Evolutionary conservation across 2,888 invertebrate species (phyloP).

Genomic region (Lutraria lutraria): DNA sequence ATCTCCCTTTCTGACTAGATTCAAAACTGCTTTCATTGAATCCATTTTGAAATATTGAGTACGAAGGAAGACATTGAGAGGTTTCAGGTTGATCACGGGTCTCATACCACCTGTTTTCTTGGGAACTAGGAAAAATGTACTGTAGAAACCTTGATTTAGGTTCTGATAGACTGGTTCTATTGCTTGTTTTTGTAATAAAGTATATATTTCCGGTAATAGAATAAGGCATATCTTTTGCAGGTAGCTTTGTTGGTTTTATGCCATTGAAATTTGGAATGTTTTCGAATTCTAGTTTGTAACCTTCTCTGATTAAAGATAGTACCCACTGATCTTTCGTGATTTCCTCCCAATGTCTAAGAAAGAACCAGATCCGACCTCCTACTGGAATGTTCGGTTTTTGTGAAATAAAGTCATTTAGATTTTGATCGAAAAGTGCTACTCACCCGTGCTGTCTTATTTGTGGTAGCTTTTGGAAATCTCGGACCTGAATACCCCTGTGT

Average conservation of each 20-base stretch:
- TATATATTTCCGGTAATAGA: conserved; percentile 29
- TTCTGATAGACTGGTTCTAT: too few species aligned
- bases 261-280: conserved; percentile 46
- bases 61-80: conserved; percentile 60
- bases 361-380: conserved; percentile 55
- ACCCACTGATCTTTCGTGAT: conserved; percentile 64
- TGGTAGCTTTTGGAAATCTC: not conserved
- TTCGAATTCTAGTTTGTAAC: conserved; percentile 58
- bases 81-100: conserved; percentile 55
- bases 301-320: too few species aligned
- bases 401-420: conserved; percentile 64
- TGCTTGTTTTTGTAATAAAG: too few species aligned
- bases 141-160: conserved; percentile 67
- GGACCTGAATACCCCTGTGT: not conserved
- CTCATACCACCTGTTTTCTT: conserved; percentile 45
- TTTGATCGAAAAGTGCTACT: not conserved
- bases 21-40: conserved; percentile 48
- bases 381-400: too few species aligned
- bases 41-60: conserved; percentile 58
- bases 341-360: conserved; percentile 52
- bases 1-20: conserved; percentile 50
- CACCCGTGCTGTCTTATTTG: conserved; percentile 28
- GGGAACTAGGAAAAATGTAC: conserved; percentile 54
- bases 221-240: conserved; percentile 26
- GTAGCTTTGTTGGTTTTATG: conserved; percentile 32